These are phyloP conservation scores for Patella vulgata DNA, from an alignment of 1,140 invertebrate species.

Conservation along the genomic window DNA sequence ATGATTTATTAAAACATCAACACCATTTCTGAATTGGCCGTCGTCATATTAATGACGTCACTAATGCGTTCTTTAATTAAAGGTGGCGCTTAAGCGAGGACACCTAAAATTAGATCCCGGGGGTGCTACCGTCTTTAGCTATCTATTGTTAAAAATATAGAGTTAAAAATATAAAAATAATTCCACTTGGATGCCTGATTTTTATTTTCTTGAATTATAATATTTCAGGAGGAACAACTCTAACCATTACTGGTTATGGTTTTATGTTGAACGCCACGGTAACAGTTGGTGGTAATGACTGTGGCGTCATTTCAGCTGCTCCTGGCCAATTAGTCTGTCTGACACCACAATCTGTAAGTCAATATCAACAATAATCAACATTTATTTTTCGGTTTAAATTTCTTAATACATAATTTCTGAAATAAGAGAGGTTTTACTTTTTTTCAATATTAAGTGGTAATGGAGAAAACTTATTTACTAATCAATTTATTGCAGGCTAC, in stretches of 20 bases:
- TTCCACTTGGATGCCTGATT: not conserved
- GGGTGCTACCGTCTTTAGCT: too few species aligned
- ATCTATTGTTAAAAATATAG: not conserved
- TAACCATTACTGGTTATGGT: conserved; percentile 47
- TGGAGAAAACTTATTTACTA: too few species aligned
- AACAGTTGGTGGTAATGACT: conserved; percentile 35
- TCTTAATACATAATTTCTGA: too few species aligned
- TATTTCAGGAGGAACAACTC: conserved; percentile 37
- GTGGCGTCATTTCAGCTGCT: conserved; percentile 17
- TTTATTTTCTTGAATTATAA: too few species aligned
- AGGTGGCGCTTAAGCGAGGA: too few species aligned
- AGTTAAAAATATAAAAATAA: not conserved
- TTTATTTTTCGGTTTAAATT: conserved; percentile 3
- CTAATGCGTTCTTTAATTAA: too few species aligned
- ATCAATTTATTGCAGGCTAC: conserved; percentile 19
- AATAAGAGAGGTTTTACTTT: too few species aligned
- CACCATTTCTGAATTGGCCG: too few species aligned
- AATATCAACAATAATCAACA: not conserved
- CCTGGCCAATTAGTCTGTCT: conserved; percentile 35
- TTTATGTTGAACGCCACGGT: conserved; percentile 37
- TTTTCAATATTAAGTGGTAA: too few species aligned
- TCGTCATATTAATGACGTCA: too few species aligned
- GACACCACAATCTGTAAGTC: conserved; percentile 33
- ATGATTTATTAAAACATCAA: too few species aligned
- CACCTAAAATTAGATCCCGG: too few species aligned